phyloP scores from a whole-genome alignment of 2,797 vertebrate genomes.

The Borostomias antarcticus region DNA sequence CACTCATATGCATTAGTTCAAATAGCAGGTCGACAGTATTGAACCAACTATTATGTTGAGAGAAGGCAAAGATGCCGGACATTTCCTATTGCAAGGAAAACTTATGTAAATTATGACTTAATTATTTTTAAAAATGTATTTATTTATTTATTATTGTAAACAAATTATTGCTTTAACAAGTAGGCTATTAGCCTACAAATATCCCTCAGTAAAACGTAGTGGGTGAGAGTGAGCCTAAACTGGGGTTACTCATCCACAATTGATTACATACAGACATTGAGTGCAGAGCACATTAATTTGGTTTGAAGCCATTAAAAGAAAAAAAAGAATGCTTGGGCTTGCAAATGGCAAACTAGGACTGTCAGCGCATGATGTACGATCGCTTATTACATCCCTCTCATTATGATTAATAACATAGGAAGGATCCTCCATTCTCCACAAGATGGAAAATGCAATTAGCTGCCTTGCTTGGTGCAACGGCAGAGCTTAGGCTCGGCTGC shows the following conservation, averaged over 20 bases:
- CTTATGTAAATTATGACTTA: background rate
- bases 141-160: background rate
- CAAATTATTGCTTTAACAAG: background rate
- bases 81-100: background rate
- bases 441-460: constrained; percentile 81
- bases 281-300: constrained; percentile 67
- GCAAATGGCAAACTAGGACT: constrained; percentile 72
- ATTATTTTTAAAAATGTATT: background rate
- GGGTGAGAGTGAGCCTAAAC: no score
- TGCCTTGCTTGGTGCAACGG: constrained; percentile 66
- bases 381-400: constrained; percentile 77
- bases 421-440: constrained; percentile 74
- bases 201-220: background rate
- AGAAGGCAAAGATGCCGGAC: background rate
- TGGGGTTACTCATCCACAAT: constrained; percentile 52
- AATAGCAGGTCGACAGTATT: background rate
- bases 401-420: constrained; percentile 82
- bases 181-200: background rate
- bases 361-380: constrained; percentile 74
- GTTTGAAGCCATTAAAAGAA: constrained; percentile 73
- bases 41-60: background rate
- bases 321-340: constrained; percentile 71
- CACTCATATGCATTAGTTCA: no score
- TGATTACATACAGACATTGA: constrained; percentile 63
- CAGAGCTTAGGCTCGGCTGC: constrained; percentile 61